Evolutionary conservation across 2,888 invertebrate genomes (phyloP).

Genomic region (Homarus gammarus): DNA sequence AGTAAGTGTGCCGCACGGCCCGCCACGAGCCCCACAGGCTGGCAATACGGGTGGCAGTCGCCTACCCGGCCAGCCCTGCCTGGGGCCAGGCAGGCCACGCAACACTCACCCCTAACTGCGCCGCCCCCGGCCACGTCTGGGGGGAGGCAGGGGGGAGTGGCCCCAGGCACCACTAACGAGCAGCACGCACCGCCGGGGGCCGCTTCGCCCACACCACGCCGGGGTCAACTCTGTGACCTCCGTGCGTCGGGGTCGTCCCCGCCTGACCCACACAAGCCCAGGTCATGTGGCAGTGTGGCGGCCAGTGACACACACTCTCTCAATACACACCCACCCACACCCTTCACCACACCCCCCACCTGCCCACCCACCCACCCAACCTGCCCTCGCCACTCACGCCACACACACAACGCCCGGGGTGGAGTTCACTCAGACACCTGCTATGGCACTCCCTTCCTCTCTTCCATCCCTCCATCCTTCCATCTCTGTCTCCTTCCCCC

Average conservation of each 20-base stretch:
- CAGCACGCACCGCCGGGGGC: slow-evolving; percentile 45
- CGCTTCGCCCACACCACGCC: slow-evolving; percentile 46
- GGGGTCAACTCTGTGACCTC: slow-evolving; percentile 50
- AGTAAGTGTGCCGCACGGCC: slow-evolving; percentile 43
- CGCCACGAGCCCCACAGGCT: slow-evolving; percentile 45
- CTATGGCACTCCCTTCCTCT: slow-evolving; percentile 20
- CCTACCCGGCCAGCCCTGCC: slow-evolving; percentile 50
- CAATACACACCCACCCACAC: background rate
- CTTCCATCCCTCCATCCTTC: background rate
- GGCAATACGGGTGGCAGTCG: slow-evolving; percentile 41
- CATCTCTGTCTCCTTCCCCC: background rate
- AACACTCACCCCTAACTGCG: slow-evolving; percentile 49
- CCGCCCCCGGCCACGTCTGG: slow-evolving; percentile 34
- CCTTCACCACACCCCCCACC: background rate
- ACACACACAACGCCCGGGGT: background rate
- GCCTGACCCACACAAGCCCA: background rate
- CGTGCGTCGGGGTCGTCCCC: slow-evolving; percentile 33
- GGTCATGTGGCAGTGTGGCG: background rate
- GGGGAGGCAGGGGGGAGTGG: slow-evolving; percentile 16
- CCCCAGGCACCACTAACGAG: slow-evolving; percentile 51
- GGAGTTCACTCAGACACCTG: background rate
- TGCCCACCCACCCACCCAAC: background rate
- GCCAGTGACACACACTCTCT: background rate
- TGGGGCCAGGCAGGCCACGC: slow-evolving; percentile 47
- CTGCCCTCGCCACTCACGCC: too few relatives aligned